Evolutionary conservation across 2,888 invertebrate species (phyloP), one percentile per base, ranked within the genome.

Genomic region (Abscondita cerata): DNA sequence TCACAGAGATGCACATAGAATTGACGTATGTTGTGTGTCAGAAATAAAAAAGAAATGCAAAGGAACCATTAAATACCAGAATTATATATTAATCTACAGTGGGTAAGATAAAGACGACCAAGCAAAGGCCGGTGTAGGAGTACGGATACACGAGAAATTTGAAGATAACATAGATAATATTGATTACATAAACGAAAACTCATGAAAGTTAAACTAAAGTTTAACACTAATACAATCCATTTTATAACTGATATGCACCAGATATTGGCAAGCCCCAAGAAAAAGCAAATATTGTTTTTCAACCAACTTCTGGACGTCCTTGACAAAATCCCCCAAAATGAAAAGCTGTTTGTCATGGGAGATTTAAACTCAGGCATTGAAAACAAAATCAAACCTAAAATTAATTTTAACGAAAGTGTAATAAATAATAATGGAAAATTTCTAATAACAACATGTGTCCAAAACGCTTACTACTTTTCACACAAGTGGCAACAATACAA

Each of bases 401-500:
- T 51, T 3, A 51, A 36, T 34, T 51, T 25, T 18, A 51, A 51
- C 19, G 51, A 36, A 51, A 18, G 36, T 2, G 51, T 34, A 34
- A 9, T 13, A 31, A 48, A 31, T 12, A 25, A 36, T 9, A 52
- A 38, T 20, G 53, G 53, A 16, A 40, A 54, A 15, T 6, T n/a
- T 12, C 34, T 54, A 16, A 33, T 46, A 18, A 18, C 20, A 5
- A 13, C 25, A 33, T 46, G 46, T 18, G 34, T 33, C 12, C 46
- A 54, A 18, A 54, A 54, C 18, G 12, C 33, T 54, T 8, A 11
- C n/a, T 20, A 31, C 34, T 54, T 15, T 34, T 8, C 44, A 9
- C 54, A 54, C 19, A 54, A 54, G 12, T 18, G 33, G 9, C 56
- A 25, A 25, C n/a, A 55, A 34, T 47, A 55, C 16, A 55, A 34